Conservation (phyloP, 2,888 invertebrate genomes). For the Archips crataeganus region DNA sequence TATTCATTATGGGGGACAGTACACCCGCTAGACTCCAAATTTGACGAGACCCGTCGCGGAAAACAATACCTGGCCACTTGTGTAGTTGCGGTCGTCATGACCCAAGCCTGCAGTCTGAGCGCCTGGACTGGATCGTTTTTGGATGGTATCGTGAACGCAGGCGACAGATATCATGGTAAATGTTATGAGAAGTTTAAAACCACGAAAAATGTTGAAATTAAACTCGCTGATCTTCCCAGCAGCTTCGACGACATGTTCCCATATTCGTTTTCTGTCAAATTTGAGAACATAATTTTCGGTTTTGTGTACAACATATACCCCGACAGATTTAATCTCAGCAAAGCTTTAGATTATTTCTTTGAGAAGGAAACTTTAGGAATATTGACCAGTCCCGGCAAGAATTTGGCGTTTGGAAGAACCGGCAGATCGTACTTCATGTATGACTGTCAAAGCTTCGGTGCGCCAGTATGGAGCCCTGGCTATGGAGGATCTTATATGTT, state of each 20-base stretch:
- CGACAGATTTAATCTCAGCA: slow-evolving; percentile 87
- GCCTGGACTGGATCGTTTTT: slow-evolving; percentile 88
- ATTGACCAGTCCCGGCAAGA: slow-evolving; percentile 81
- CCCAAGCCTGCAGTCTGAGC: slow-evolving; percentile 84
- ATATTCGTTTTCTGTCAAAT: slow-evolving; percentile 84
- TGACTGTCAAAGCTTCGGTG: slow-evolving; percentile 87
- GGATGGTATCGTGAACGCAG: slow-evolving; percentile 87
- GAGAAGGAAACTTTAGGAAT: slow-evolving; percentile 83
- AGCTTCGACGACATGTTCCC: slow-evolving; percentile 85
- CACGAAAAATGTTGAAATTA: slow-evolving; percentile 84
- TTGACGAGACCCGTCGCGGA: slow-evolving; percentile 83
- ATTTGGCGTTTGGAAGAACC: slow-evolving; percentile 81
- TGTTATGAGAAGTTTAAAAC: slow-evolving; percentile 74
- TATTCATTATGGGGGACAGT: slow-evolving; percentile 89
- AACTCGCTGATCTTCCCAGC: slow-evolving; percentile 83
- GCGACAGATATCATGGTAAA: slow-evolving; percentile 85
- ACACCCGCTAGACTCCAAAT: slow-evolving; percentile 86
- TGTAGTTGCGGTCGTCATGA: slow-evolving; percentile 86
- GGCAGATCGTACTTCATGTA: slow-evolving; percentile 88
- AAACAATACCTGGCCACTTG: slow-evolving; percentile 88
- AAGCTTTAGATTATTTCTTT: slow-evolving; percentile 87
- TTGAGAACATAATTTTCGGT: slow-evolving; percentile 86
- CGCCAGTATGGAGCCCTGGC: slow-evolving; percentile 86
- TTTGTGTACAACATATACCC: slow-evolving; percentile 85
- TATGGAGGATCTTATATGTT: slow-evolving; percentile 87